Base-by-base conservation (phyloP, 2,888 invertebrate genomes). In the Aradus depressus region DNA sequence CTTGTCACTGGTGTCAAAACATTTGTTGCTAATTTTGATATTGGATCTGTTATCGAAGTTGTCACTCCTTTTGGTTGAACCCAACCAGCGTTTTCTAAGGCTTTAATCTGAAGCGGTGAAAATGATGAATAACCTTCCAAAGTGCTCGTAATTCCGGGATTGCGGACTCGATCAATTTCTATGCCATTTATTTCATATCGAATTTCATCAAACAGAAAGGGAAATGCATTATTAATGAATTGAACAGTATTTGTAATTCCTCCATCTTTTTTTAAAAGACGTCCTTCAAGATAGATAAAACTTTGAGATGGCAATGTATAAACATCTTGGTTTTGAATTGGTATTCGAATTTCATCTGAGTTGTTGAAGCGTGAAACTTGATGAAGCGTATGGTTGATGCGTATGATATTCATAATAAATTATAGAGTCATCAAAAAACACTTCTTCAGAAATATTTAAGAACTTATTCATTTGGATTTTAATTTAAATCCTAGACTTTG, bases 61-160 rank as follows among this genome's bases (percentile, higher is more conserved):
- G n/a, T 18, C 8, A 5, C 12, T 3, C 12, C 34, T 3, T 28
- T 21, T 35, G 21, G 25, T 12, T 2, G 21, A 3, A 5, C 25
- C 34, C 28, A 44, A n/a, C 34, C 28, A 6, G 16, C 31, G 31
- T 25, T 8, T 10, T 19, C 28, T 22, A 31, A n/a, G 16, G 4
- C 31, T 14, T n/a, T 21, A 3, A 44, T 2, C 8, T 28, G 14
- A 28, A 6, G 14, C 5, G n/a, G 3, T 16, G 31, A 31, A 10
- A 28, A 28, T 6, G 44, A 28, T n/a, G 23, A 16, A 14, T 35
- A 18, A 22, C 14, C 47, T 37, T 55, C 52, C 31, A 55, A 32
- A 5, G 50, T 55, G 8, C 42, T 28, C 5, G 38, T 48, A 25
- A 42, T 38, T 16, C 48, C 21, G 14, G 31, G 32, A 21, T 44